Evolutionary conservation across 1,140 invertebrate species (phyloP).

Genomic region (Caenorhabditis remanei): DNA sequence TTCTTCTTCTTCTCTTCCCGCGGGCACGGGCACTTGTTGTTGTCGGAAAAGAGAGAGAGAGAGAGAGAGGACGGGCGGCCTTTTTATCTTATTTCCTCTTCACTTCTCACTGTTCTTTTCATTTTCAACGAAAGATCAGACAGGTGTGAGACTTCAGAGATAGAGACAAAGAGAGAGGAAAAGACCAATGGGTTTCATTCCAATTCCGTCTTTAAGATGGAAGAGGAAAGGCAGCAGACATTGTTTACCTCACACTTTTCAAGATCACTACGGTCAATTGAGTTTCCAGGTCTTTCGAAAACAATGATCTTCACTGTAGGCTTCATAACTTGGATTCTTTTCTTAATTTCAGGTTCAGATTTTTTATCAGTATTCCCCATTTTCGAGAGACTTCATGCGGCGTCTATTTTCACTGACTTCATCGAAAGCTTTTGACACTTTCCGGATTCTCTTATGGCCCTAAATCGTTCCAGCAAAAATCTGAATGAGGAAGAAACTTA

Average conservation of each 20-base stretch:
- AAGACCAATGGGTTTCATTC: constrained; percentile 45
- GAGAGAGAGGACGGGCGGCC: constrained; percentile 14
- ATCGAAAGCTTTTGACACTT: too few species aligned
- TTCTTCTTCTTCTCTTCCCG: constrained; percentile 7
- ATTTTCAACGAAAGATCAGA: constrained; percentile 27
- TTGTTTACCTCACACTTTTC: constrained; percentile 52
- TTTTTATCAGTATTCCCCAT: too few species aligned
- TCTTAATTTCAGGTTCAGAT: too few species aligned
- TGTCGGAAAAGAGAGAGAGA: neutral
- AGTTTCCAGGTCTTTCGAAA: neutral
- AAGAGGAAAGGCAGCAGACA: constrained; percentile 1
- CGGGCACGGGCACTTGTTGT: constrained; percentile 34
- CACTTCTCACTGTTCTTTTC: neutral
- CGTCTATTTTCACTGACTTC: too few species aligned
- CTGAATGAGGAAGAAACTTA: too few species aligned
- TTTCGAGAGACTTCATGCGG: too few species aligned
- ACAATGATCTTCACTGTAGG: too few species aligned
- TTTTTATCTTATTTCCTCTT: neutral
- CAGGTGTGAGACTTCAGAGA: constrained; percentile 17
- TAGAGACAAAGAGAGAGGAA: neutral
- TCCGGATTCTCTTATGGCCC: too few species aligned
- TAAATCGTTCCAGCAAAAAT: too few species aligned
- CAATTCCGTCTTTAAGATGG: neutral
- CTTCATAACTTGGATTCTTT: too few species aligned
- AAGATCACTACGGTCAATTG: constrained; percentile 37